These are phyloP conservation scores for Brachylomia viminalis DNA, from an alignment of 2,888 invertebrate genomes.

Conservation along the genomic window DNA sequence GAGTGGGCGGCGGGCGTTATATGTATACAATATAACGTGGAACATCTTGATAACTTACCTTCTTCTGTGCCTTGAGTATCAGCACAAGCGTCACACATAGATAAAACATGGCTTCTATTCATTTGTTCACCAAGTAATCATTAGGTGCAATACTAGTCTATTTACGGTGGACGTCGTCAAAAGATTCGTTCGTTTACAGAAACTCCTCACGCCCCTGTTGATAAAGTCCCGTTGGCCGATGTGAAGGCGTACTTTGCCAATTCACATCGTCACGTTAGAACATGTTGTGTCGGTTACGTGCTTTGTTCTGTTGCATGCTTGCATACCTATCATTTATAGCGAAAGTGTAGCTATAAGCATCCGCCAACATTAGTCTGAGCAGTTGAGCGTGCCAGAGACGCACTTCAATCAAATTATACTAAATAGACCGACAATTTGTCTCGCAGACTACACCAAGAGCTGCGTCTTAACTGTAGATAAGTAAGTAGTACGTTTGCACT, in stretches of 20 bases:
- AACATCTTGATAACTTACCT: background rate
- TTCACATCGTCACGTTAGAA: conserved; percentile 14
- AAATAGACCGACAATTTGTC: background rate
- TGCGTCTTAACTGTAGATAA: background rate
- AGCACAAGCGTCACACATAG: background rate
- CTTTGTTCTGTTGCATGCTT: background rate
- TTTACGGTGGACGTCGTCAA: conserved; percentile 1
- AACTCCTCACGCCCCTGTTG: conserved; percentile 34
- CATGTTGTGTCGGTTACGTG: background rate
- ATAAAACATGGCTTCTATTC: background rate
- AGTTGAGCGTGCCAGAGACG: conserved; percentile 6
- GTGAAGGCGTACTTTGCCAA: conserved; percentile 29
- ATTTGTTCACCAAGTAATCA: conserved; percentile 7
- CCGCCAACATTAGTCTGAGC: background rate
- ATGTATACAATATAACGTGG: conserved; percentile 33
- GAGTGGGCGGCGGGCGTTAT: conserved; percentile 60
- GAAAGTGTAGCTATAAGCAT: conserved; percentile 1
- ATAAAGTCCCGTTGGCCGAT: conserved; percentile 25
- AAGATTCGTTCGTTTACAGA: conserved; percentile 17
- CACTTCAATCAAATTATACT: background rate
- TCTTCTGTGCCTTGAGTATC: background rate
- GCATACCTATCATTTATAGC: background rate
- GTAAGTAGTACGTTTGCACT: background rate
- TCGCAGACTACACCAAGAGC: background rate
- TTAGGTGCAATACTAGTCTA: conserved; percentile 10